These are phyloP conservation scores for Zapus hudsonius DNA, from an alignment of 2,113 vertebrate genomes.

Conservation along the genomic window DNA sequence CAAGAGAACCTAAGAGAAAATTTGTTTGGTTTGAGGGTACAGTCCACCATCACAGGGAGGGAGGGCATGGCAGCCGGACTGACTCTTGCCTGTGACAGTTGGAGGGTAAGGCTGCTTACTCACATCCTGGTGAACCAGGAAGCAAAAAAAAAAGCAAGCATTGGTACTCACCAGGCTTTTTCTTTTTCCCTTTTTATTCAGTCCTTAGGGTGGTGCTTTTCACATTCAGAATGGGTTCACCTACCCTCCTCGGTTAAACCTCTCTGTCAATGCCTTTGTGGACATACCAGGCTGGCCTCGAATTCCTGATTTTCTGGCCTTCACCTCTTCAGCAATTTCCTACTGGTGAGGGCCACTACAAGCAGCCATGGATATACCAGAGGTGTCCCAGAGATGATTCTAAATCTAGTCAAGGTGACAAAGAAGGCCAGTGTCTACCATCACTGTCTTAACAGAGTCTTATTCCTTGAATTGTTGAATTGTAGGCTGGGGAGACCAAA, in stretches of 20 bases:
- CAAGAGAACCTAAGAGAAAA: too few species aligned
- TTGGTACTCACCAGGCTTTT: neutral
- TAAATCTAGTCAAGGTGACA: neutral
- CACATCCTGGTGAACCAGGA: neutral
- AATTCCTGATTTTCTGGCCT: too few species aligned
- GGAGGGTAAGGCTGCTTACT: neutral
- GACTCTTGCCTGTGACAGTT: neutral
- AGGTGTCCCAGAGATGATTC: neutral
- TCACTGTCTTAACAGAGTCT: neutral
- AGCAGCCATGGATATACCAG: too few species aligned
- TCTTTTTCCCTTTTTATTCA: neutral
- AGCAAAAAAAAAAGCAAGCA: neutral
- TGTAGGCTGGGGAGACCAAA: constrained; percentile 3
- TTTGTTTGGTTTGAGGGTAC: neutral
- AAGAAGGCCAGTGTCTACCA: neutral
- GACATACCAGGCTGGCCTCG: too few species aligned
- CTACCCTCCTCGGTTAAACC: neutral
- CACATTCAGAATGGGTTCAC: neutral
- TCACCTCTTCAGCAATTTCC: too few species aligned
- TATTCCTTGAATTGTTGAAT: neutral
- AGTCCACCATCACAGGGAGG: neutral
- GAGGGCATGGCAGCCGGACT: neutral
- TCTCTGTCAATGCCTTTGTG: neutral
- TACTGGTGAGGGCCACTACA: too few species aligned
- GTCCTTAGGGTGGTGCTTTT: neutral